phyloP scores from a whole-genome alignment of 2,113 vertebrate genomes.

The Columbina picui region DNA sequence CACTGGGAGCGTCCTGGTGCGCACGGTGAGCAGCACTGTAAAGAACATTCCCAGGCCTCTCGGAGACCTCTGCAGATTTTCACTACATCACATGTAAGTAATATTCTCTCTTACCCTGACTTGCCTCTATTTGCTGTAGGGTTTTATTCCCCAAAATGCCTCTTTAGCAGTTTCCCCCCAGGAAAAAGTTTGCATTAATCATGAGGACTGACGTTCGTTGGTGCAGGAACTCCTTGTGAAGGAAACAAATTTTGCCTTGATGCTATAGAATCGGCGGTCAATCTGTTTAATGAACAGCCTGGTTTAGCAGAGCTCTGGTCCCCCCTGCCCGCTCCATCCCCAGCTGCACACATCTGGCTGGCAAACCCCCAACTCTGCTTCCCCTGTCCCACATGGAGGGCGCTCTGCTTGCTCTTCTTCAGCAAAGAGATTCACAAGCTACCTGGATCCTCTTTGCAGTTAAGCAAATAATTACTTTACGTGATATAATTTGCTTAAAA shows the following conservation, averaged over 20 bases:
- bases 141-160: neutral
- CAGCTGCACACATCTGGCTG: accelerated
- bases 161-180: neutral
- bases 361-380: accelerated
- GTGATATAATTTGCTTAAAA: conserved; percentile 65
- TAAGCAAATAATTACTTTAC: conserved; percentile 58
- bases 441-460: conserved; percentile 34
- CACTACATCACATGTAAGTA: neutral
- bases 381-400: neutral
- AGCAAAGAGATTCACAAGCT: conserved; percentile 27
- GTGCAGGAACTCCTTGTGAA: neutral
- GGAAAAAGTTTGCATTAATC: neutral
- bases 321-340: neutral
- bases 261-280: neutral
- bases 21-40: accelerated
- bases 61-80: neutral
- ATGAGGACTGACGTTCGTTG: neutral
- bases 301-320: neutral
- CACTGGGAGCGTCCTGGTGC: neutral
- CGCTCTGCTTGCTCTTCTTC: neutral
- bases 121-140: neutral
- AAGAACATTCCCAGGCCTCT: neutral
- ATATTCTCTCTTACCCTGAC: neutral
- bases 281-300: neutral
- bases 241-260: neutral